Base-by-base conservation (phyloP, 2,888 invertebrate species). In the Lithophane socia region DNA sequence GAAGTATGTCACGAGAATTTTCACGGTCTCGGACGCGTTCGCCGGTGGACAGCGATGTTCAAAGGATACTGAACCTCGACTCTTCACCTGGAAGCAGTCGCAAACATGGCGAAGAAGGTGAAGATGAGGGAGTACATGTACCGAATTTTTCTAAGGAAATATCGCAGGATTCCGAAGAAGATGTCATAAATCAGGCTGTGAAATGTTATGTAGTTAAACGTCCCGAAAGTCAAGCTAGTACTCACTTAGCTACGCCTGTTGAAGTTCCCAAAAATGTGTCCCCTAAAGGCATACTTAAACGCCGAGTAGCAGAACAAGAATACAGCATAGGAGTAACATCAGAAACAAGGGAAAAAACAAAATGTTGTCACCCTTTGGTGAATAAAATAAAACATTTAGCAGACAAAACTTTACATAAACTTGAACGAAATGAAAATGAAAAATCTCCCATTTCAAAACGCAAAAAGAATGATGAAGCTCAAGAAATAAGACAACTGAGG, bases 321-420 rank as follows among this genome's bases (percentile, higher is more conserved):
- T 95, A 94, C 73, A 92, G 87, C 56, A 94, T 96, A 77, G 95
- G 94, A 64, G 92, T 95, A 44, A 94, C 96, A 47, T 77, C 89
- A 67, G 96, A 96, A 91, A 95, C 96, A 24, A 93, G 96, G 52
- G 96, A 96, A 86, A 97, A 97, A 92, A 96, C 96, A 47, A 97
- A 97, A 91, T 97, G 97, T 88, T 97, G 97, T 91, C 97, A 97
- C 90, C 97, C 97, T 49, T 95, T 97, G 76, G 97, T 97, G 86
- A 97, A 97, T 91, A 97, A 97, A 94, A 95, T 97, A 42, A 97
- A 97, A 92, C 97, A 97, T 85, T 96, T 97, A 93, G 97, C 97
- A 29, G 97, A 97, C 87, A 97, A 97, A 92, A 95, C 97, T 88
- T 92, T 97, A 92, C 95, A 97, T 87, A 95, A 96, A 90, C 89